Conservation (phyloP, 2,888 invertebrate genomes). For the Cosmopolites sordidus region DNA sequence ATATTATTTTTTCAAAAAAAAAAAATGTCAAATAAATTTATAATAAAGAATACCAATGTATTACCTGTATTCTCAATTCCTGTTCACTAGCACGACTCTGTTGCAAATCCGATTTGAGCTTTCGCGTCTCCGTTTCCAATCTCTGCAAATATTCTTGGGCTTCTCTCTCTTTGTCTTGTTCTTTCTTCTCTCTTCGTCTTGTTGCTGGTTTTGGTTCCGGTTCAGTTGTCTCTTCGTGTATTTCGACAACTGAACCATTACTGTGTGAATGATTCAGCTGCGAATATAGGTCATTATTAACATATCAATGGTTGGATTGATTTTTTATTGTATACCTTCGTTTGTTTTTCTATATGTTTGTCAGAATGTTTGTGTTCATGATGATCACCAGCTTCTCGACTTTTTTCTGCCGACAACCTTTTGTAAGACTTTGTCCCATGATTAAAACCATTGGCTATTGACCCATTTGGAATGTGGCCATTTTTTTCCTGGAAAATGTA, state of each 20-base stretch:
- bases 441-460: conserved; percentile 39
- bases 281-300: background rate
- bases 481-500: conserved; percentile 39
- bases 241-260: conserved; percentile 40
- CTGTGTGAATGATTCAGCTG: conserved; percentile 40
- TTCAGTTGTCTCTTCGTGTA: conserved; percentile 31
- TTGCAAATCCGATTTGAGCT: conserved; percentile 68
- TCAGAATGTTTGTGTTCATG: conserved; percentile 36
- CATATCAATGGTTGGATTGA: background rate
- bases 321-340: conserved; percentile 11
- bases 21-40: too few relatives aligned
- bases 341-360: conserved; percentile 34
- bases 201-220: conserved; percentile 21
- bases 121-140: conserved; percentile 69
- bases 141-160: conserved; percentile 54
- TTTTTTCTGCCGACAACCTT: conserved; percentile 46
- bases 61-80: conserved; percentile 67
- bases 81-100: conserved; percentile 67
- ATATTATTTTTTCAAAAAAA: too few relatives aligned
- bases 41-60: too few relatives aligned
- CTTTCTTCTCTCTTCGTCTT: conserved; percentile 44
- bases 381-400: conserved; percentile 38
- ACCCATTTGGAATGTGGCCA: conserved; percentile 45
- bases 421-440: conserved; percentile 51
- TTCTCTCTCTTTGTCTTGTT: conserved; percentile 50